A percentile compares a stretch with the other conserved stretches of the same genome.
phyloP scores from a whole-genome alignment of 2,797 vertebrate species.

The Margarornis squamiger region DNA sequence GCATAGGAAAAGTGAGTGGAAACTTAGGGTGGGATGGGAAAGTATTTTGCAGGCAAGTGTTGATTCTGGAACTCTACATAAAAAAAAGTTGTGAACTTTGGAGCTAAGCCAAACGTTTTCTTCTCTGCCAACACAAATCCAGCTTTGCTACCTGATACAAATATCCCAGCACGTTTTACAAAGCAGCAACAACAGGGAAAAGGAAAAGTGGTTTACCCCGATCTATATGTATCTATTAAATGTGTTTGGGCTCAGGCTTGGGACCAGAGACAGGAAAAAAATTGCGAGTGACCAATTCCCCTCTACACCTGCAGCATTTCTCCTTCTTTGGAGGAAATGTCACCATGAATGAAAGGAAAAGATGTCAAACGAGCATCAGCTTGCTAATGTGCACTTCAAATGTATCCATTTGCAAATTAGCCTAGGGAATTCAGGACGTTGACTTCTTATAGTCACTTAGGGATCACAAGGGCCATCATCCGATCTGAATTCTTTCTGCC shows the following conservation, averaged over 20 bases:
- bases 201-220: not conserved
- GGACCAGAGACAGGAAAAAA: not conserved
- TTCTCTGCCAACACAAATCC: constrained; percentile 52
- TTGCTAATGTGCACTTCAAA: constrained; percentile 19
- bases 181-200: not conserved
- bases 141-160: not conserved
- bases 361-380: constrained; percentile 1
- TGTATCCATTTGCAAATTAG: constrained; percentile 4
- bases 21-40: constrained; percentile 35
- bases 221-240: not conserved
- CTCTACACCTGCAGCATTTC: not conserved
- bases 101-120: not conserved
- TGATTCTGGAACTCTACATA: constrained; percentile 54
- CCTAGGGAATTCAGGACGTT: not conserved
- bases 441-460: not conserved
- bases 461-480: not conserved
- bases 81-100: constrained; percentile 55
- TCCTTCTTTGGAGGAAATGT: not conserved
- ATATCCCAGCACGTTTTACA: not conserved
- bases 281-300: not conserved
- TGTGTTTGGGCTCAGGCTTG: not conserved
- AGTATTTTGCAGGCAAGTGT: constrained; percentile 43
- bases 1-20: not conserved
- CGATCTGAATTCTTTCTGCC: not conserved
- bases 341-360: not conserved